phyloP scores from a whole-genome alignment of 2,113 vertebrate genomes.

The Rhinogobius similis region DNA sequence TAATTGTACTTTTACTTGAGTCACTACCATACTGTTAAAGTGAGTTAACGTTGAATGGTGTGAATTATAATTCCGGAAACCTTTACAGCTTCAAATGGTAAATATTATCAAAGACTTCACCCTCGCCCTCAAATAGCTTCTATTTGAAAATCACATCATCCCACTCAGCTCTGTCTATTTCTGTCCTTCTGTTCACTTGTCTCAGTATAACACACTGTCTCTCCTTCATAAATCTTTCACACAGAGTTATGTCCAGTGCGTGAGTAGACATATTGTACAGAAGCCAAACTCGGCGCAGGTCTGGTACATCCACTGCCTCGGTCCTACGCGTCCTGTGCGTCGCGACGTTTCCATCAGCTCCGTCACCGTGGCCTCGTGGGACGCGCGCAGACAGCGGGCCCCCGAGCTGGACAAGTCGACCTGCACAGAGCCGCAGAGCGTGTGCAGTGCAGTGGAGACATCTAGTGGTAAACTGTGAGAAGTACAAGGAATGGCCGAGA shows the following conservation, averaged over 20 bases:
- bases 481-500: too few species aligned
- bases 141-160: neutral
- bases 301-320: constrained; percentile 86
- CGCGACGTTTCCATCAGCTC: constrained; percentile 66
- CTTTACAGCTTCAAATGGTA: too few species aligned
- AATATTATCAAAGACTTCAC: too few species aligned
- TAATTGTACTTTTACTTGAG: too few species aligned
- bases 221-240: neutral
- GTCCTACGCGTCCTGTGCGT: constrained; percentile 20
- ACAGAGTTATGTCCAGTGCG: neutral
- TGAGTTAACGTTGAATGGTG: too few species aligned
- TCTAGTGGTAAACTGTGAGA: constrained; percentile 40
- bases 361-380: constrained; percentile 62
- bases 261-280: constrained; percentile 70
- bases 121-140: too few species aligned
- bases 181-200: neutral
- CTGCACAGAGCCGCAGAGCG: constrained; percentile 44
- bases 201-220: neutral
- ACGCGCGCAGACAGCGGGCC: constrained; percentile 74
- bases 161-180: too few species aligned
- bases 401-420: constrained; percentile 53
- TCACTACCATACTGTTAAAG: too few species aligned
- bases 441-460: constrained; percentile 28
- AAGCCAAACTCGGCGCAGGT: constrained; percentile 88
- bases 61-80: too few species aligned